Evolutionary conservation across 2,797 vertebrate genomes (phyloP).

Genomic region (Smutsia temminckii): DNA sequence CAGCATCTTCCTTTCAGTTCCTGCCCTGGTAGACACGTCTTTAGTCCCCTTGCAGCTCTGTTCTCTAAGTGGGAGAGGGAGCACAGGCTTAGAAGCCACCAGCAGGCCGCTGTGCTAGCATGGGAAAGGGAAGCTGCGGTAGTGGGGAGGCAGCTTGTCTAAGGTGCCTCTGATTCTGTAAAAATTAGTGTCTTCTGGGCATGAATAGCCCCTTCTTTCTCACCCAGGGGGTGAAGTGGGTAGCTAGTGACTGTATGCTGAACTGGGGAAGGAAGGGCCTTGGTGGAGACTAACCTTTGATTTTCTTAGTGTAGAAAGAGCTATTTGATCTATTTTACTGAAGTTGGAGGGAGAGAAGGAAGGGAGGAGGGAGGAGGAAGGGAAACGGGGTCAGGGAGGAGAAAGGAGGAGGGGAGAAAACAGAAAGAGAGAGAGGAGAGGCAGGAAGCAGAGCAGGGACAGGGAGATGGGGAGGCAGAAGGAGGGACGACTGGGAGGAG

Average conservation of each 20-base stretch:
- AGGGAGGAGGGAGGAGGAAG: not conserved
- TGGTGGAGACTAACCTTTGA: slow-evolving; percentile 28
- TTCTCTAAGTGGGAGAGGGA: not conserved
- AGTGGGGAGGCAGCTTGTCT: not conserved
- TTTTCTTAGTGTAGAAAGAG: slow-evolving; percentile 58
- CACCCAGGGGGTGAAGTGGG: not conserved
- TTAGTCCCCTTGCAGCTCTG: not conserved
- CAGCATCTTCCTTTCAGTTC: not conserved
- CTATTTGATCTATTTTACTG: slow-evolving; percentile 43
- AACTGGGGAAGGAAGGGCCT: not conserved
- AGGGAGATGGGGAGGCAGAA: accelerated
- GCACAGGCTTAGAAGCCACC: not conserved
- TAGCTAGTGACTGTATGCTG: not conserved
- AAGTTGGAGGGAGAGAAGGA: not conserved
- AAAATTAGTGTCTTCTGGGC: not conserved
- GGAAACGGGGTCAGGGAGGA: not conserved
- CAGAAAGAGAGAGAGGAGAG: not conserved
- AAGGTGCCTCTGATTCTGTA: not conserved
- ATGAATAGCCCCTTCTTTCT: slow-evolving; percentile 51
- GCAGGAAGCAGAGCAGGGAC: accelerated
- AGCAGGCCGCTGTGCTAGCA: not conserved
- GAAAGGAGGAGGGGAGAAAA: not conserved
- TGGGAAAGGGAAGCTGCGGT: slow-evolving; percentile 34
- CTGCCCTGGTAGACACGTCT: not conserved
- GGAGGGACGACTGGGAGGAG: not conserved